Base-by-base conservation (phyloP, 35 echinoderm and acorn worm genomes). In the Acanthaster planci region DNA sequence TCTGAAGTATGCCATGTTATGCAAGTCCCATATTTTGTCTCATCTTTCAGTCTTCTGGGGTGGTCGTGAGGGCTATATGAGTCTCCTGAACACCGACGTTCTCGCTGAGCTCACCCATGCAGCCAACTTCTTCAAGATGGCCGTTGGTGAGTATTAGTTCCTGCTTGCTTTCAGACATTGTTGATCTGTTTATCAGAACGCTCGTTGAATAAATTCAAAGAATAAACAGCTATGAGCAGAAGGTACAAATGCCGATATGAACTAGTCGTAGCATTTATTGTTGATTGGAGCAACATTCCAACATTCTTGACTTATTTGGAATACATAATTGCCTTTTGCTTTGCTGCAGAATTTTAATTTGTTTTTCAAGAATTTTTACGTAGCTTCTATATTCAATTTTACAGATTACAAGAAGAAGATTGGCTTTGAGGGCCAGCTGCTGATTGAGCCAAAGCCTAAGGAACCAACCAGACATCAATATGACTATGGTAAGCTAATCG, bases 321-420 rank as follows among this genome's bases (percentile, higher is more conserved):
- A n/a, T n/a, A n/a, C n/a, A n/a, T n/a, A n/a, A n/a, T n/a, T n/a
- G n/a, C n/a, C n/a, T n/a, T n/a, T n/a, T n/a, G n/a, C n/a, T n/a
- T n/a, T n/a, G n/a, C 42, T 47, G 42, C 42, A 47, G 42, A 47
- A 47, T 47, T 47, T 47, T 47, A 47, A 6, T 47, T 47, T 4
- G 42, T 47, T 47, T 47, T 47, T n/a, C n/a, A n/a, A n/a, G n/a
- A n/a, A n/a, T n/a, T n/a, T n/a, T n/a, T n/a, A n/a, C n/a, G 14
- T 32, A 17, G 12, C 75, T 17, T 77, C 15, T 12, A 12, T 53
- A 26, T 75, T 78, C 80, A 76, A 55, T 58, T 77, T 52, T 57
- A 59, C 67, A 98, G 95, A 86, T 8, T 93, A 99, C 88, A 99
- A 99, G 86, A 86, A 99, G 39, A 90, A 99, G 80, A 94, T 99